Percentiles rank a stretch among this genome's conserved stretches.
Evolutionary conservation across 2,888 invertebrate genomes (phyloP).

Genomic region (Timema podura): DNA sequence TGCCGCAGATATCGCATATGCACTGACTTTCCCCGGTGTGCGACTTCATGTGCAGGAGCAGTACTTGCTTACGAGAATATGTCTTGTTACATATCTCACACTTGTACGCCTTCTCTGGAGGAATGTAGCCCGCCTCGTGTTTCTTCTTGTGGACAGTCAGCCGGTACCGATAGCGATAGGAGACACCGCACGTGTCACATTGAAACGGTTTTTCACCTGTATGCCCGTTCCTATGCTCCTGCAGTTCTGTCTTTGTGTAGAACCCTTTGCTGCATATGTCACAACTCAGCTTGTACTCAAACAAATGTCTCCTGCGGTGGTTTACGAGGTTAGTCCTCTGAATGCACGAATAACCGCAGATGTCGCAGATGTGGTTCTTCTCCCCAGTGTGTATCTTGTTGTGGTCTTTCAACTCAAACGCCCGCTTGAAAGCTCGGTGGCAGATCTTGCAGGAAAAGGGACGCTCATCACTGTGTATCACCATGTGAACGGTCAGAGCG

Average conservation of each 20-base stretch:
- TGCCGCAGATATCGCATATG: conserved; percentile 59
- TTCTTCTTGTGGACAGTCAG: conserved; percentile 40
- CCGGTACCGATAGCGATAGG: conserved; percentile 27
- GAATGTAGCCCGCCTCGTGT: conserved; percentile 41
- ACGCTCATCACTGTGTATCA: conserved; percentile 28
- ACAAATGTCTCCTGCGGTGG: conserved; percentile 30
- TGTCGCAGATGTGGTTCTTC: conserved; percentile 28
- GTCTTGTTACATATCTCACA: conserved; percentile 45
- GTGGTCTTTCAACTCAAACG: conserved; percentile 28
- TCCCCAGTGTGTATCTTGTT: conserved; percentile 29
- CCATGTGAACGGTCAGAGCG: conserved; percentile 29
- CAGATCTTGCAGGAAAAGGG: conserved; percentile 30
- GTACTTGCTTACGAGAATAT: conserved; percentile 43
- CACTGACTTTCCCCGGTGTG: conserved; percentile 48
- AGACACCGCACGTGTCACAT: conserved; percentile 46
- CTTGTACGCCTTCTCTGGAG: conserved; percentile 44
- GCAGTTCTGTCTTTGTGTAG: conserved; percentile 49
- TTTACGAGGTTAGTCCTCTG: conserved; percentile 28
- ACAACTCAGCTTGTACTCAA: conserved; percentile 41
- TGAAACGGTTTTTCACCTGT: conserved; percentile 52
- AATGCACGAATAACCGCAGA: conserved; percentile 27
- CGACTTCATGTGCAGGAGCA: conserved; percentile 44
- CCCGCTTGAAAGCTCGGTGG: conserved; percentile 28
- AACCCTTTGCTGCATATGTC: conserved; percentile 53
- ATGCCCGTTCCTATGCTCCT: conserved; percentile 56